These are phyloP conservation scores for Calypte anna DNA, from an alignment of 2,113 vertebrate genomes.

Conservation along the genomic window DNA sequence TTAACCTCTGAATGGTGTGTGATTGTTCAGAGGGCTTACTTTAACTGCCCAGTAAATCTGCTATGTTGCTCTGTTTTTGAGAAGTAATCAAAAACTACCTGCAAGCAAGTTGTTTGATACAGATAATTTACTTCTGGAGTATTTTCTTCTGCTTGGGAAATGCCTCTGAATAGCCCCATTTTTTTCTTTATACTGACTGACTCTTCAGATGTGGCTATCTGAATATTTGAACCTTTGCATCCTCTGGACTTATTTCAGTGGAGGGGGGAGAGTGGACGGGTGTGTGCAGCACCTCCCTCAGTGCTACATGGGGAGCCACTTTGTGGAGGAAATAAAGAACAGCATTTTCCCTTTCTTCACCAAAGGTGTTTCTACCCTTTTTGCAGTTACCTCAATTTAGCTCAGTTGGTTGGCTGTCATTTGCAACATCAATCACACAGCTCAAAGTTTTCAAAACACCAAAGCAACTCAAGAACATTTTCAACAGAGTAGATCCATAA, in stretches of 20 bases:
- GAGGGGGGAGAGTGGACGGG: background rate
- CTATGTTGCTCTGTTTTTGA: background rate
- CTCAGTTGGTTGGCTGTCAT: background rate
- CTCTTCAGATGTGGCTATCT: background rate
- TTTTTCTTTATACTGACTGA: background rate
- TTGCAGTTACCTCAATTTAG: background rate
- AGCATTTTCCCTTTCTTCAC: too few species aligned
- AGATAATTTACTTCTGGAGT: background rate
- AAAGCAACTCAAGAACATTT: background rate
- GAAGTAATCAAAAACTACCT: background rate
- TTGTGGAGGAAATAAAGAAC: too few species aligned
- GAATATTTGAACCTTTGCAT: background rate
- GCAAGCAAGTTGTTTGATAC: background rate
- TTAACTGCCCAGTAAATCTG: background rate
- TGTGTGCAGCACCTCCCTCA: background rate
- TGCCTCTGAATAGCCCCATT: background rate
- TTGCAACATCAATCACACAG: background rate
- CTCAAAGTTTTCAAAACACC: background rate
- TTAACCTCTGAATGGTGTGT: background rate
- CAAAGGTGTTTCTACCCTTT: too few species aligned
- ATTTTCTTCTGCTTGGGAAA: background rate
- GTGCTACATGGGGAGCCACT: too few species aligned
- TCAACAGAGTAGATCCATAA: background rate
- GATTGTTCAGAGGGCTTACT: background rate
- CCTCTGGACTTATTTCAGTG: background rate